Evolutionary conservation across 2,113 vertebrate species (phyloP).

Genomic region (Oreochromis tanganicae): DNA sequence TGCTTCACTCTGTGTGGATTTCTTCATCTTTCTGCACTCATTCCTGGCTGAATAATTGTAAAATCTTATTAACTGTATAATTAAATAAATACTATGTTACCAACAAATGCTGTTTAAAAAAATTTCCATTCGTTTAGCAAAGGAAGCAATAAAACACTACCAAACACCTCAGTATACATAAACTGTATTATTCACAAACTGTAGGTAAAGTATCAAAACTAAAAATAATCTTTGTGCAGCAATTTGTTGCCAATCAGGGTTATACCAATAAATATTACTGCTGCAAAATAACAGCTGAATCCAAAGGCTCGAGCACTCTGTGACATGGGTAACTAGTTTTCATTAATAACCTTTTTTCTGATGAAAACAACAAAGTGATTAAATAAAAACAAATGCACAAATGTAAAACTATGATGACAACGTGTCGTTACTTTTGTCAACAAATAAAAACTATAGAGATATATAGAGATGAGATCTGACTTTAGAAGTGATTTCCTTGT

Average conservation of each 20-base stretch:
- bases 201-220: not conserved
- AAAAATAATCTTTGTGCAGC: not conserved
- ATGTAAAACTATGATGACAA: fast-evolving
- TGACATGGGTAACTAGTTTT: not conserved
- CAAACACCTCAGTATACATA: not conserved
- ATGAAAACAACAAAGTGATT: not conserved
- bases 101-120: not conserved
- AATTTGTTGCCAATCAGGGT: not conserved
- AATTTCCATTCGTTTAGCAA: not conserved
- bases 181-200: not conserved
- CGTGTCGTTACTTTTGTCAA: not conserved
- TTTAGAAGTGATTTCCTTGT: fast-evolving
- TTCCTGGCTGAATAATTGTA: not conserved
- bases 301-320: not conserved
- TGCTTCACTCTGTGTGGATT: not conserved
- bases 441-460: not conserved
- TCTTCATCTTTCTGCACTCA: not conserved
- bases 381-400: not conserved
- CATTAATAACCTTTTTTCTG: not conserved
- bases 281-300: not conserved
- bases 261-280: not conserved
- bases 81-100: not conserved
- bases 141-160: not conserved
- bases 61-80: not conserved
- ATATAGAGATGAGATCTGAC: not conserved